phyloP scores from a whole-genome alignment of 1,140 invertebrate genomes.

The Heliconius nattereri region DNA sequence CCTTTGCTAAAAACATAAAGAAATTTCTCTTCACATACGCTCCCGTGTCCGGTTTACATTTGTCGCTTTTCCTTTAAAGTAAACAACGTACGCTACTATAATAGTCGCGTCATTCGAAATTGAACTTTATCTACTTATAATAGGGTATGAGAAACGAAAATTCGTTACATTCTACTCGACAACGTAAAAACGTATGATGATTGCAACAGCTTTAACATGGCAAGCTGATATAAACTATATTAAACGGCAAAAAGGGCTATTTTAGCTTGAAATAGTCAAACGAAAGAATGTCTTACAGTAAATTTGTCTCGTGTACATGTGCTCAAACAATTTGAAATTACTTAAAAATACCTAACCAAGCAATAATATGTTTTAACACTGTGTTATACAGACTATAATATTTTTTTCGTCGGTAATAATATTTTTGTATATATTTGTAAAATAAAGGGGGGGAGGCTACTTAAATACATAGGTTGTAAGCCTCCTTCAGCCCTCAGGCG shows the following conservation, averaged over 20 bases:
- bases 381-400: conserved; percentile 18
- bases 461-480: conserved; percentile 66
- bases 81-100: conserved; percentile 36
- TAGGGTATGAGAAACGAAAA: neutral
- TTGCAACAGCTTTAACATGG: neutral
- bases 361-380: conserved; percentile 22
- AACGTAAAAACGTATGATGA: neutral
- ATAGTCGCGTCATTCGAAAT: neutral
- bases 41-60: conserved; percentile 72
- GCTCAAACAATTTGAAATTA: conserved; percentile 33
- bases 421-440: conserved; percentile 23
- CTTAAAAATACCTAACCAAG: neutral
- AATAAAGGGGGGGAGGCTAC: conserved; percentile 57
- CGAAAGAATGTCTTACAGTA: neutral
- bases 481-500: conserved; percentile 54
- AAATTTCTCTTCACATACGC: conserved; percentile 69
- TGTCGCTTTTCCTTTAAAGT: conserved; percentile 71
- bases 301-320: conserved; percentile 35
- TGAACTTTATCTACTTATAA: conserved; percentile 24
- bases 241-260: neutral
- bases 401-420: conserved; percentile 2
- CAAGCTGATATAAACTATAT: neutral
- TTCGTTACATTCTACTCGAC: neutral
- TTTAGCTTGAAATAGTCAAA: neutral
- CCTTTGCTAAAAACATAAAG: conserved; percentile 65